Conservation (phyloP, 2,113 vertebrate species). For the Grallaria varia region DNA sequence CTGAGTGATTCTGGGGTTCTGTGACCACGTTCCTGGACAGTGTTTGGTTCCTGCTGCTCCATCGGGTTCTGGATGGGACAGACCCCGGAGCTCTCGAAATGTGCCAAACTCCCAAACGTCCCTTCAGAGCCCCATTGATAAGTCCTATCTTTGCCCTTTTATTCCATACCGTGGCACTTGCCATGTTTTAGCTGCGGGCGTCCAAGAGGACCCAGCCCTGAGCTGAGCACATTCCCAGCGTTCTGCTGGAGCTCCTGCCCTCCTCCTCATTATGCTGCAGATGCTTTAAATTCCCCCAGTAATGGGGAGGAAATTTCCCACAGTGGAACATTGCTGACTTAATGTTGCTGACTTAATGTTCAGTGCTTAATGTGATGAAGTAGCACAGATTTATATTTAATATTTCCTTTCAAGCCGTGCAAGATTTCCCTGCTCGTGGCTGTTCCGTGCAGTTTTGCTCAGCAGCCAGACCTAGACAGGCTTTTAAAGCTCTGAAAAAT, state of each 20-base stretch:
- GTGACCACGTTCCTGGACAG: not conserved
- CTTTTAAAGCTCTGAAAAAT: not conserved
- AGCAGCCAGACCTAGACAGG: not conserved
- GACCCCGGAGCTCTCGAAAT: not conserved
- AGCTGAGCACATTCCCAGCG: not conserved
- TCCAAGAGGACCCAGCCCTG: not conserved
- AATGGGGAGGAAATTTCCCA: slow-evolving; percentile 14
- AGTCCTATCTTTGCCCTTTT: not conserved
- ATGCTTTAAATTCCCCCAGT: not conserved
- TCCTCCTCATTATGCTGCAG: not conserved
- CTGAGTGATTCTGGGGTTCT: not conserved
- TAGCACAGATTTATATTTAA: not conserved
- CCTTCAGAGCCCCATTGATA: not conserved
- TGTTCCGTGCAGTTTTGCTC: not conserved
- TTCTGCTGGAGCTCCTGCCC: not conserved
- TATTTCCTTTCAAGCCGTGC: not conserved
- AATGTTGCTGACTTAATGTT: not conserved
- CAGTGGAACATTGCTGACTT: slow-evolving; percentile 12
- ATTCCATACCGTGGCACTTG: not conserved
- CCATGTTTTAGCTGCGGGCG: not conserved
- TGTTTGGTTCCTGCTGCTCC: not conserved
- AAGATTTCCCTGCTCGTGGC: not conserved
- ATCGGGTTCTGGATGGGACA: rapidly evolving
- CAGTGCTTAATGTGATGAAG: not conserved
- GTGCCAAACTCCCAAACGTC: not conserved